Percentiles rank a stretch among this genome's conserved stretches.
These are phyloP conservation scores for Hoplodrina blanda DNA, from an alignment of 2,888 invertebrate genomes.

Conservation along the genomic window DNA sequence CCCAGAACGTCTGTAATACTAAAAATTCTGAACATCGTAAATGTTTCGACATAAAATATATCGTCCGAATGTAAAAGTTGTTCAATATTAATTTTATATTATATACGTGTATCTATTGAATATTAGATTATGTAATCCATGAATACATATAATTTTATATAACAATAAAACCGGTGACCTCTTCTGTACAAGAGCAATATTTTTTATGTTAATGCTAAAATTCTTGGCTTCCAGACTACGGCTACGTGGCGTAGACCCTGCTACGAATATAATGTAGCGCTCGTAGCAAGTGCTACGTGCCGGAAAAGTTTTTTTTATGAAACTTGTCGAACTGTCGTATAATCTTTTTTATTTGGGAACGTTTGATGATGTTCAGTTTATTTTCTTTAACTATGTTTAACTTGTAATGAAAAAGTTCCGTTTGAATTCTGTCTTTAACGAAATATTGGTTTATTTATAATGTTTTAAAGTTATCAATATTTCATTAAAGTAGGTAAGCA, in stretches of 20 bases:
- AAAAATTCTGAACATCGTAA: constrained; percentile 36
- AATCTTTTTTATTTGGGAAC: constrained; percentile 37
- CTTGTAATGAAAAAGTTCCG: background rate
- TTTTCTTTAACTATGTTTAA: constrained; percentile 2
- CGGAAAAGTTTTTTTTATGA: constrained; percentile 18
- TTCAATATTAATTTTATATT: constrained; percentile 18
- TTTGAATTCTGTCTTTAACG: background rate
- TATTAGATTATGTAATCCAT: constrained; percentile 20
- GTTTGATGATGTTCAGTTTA: constrained; percentile 21
- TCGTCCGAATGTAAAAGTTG: constrained; percentile 37
- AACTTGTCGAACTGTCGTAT: constrained; percentile 21
- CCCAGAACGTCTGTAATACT: constrained; percentile 7
- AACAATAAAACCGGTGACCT: constrained; percentile 5
- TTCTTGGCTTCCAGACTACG: constrained; percentile 32
- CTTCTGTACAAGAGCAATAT: constrained; percentile 7
- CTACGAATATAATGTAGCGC: constrained; percentile 42
- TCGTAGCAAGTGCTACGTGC: constrained; percentile 55
- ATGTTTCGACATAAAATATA: constrained; percentile 41
- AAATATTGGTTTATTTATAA: background rate
- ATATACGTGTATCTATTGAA: constrained; percentile 29
- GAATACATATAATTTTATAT: constrained; percentile 32
- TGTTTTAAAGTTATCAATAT: no score
- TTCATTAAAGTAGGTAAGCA: no score
- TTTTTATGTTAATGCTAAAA: constrained; percentile 31
- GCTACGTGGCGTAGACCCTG: constrained; percentile 26